Base-by-base conservation (phyloP, 2,797 vertebrate species). In the Myiotriccus ornatus region DNA sequence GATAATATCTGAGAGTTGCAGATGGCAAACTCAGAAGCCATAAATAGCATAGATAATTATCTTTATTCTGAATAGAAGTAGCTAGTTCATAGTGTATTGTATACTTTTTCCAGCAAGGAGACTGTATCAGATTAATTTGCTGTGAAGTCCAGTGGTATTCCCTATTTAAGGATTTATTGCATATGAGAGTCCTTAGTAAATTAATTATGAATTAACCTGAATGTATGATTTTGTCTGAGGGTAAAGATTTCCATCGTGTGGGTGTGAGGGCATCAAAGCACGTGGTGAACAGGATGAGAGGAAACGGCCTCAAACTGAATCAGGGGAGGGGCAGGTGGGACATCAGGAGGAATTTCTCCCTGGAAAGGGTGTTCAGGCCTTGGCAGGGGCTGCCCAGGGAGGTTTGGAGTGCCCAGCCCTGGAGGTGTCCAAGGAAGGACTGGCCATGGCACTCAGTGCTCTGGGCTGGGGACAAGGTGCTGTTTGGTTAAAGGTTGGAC, bases 311-410 rank as follows among this genome's bases (percentile, higher is more conserved):
- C 52, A 30, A 21, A 14, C n/a, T 49, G 15, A 10, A 5, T 22
- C 6, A 22, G 35, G 9, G 3, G 13, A 43, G 23, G 32, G 2
- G 25, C 49, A 63, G 35, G 27, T 6, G 62, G 49, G 56, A 15
- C 41, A 18, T 2, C 10, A 49, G 55, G 2, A 63, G 43, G 35
- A 56, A 76, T 69, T 69, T 49, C 13, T 2, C 2, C 13, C 0
- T 76, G 32, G 16, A 22, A 30, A 43, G 20, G 20, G 0, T 63
- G 56, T 0, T 37, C n/a, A 37, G 50, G 1, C 9, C 1, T 2
- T 82, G 49, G 49, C 2, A 56, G 27, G 39, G 35, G 55, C 35
- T 76, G 27, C 32, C 23, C 49, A 24, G 32, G 63, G 19, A 15
- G 43, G 3, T 49, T 21, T 50, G 56, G 9, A 63, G 3, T 56